phyloP scores from a whole-genome alignment of 2,113 vertebrate genomes.

The Otus sunia region DNA sequence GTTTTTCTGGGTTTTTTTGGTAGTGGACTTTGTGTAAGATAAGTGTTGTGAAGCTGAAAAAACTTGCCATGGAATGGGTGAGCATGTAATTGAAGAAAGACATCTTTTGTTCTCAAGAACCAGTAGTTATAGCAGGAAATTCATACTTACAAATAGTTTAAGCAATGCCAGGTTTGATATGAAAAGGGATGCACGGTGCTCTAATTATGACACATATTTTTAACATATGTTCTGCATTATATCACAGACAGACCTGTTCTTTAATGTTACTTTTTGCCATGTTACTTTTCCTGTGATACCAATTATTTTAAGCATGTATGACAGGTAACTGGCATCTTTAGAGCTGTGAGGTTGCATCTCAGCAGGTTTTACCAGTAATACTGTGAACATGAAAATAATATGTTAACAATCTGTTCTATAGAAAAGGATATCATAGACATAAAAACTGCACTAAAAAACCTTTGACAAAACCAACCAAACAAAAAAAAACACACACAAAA shows the following conservation, averaged over 20 bases:
- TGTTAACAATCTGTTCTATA: not conserved
- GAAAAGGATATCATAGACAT: not conserved
- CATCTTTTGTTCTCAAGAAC: not conserved
- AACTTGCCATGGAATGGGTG: not conserved
- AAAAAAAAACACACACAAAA: not conserved
- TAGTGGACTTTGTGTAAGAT: not conserved
- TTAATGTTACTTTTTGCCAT: conserved; percentile 58
- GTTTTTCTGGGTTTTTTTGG: not conserved
- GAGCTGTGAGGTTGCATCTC: conserved; percentile 64
- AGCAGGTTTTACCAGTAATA: conserved; percentile 66
- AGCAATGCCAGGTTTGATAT: conserved; percentile 9
- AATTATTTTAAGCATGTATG: conserved; percentile 65
- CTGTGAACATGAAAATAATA: conserved; percentile 39
- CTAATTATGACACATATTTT: conserved; percentile 52
- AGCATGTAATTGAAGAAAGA: not conserved
- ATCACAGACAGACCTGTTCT: conserved; percentile 60
- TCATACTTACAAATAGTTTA: not conserved
- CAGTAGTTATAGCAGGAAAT: not conserved
- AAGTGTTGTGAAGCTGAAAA: not conserved
- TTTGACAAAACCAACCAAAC: not conserved
- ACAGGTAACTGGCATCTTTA: conserved; percentile 60
- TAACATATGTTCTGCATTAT: conserved; percentile 60
- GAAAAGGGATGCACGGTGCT: not conserved
- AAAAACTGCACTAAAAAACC: not conserved
- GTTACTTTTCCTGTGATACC: conserved; percentile 65